Conservation (phyloP, 2,888 invertebrate species). For the Coenonympha arcania region DNA sequence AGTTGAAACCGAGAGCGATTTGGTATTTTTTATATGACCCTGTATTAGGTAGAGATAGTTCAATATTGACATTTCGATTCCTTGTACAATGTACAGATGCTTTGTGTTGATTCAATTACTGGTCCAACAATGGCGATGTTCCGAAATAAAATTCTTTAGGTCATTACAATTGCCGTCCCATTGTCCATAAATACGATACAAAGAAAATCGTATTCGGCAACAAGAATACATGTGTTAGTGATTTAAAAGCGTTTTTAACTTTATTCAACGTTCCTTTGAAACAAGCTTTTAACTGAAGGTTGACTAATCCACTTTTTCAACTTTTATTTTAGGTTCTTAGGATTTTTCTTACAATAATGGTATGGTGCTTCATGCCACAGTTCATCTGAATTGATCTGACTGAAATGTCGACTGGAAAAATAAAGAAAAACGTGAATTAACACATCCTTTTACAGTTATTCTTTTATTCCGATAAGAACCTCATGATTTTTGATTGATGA, state of each 20-base stretch:
- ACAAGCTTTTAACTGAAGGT: constrained; percentile 17
- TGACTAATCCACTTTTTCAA: background rate
- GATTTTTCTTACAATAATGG: background rate
- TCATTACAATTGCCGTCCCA: constrained; percentile 59
- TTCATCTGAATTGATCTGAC: no score
- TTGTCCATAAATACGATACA: constrained; percentile 62
- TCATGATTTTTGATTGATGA: no score
- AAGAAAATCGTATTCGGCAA: constrained; percentile 53
- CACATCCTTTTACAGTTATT: no score
- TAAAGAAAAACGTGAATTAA: no score
- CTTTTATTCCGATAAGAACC: no score
- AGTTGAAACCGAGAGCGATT: no score
- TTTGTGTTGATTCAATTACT: constrained; percentile 59
- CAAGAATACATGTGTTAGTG: constrained; percentile 18
- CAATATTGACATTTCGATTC: constrained; percentile 24
- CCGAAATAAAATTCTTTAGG: constrained; percentile 59
- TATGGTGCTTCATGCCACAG: background rate
- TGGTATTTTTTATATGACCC: no score
- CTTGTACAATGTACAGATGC: constrained; percentile 27
- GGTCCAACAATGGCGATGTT: constrained; percentile 52
- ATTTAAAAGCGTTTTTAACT: constrained; percentile 19
- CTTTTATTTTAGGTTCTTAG: no score
- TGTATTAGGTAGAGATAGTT: background rate
- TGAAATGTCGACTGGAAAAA: no score
- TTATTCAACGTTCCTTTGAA: constrained; percentile 14